A percentile compares a stretch with the other conserved stretches of the same genome.
Conservation (phyloP, 2,888 invertebrate genomes). For the Beris chalybata region DNA sequence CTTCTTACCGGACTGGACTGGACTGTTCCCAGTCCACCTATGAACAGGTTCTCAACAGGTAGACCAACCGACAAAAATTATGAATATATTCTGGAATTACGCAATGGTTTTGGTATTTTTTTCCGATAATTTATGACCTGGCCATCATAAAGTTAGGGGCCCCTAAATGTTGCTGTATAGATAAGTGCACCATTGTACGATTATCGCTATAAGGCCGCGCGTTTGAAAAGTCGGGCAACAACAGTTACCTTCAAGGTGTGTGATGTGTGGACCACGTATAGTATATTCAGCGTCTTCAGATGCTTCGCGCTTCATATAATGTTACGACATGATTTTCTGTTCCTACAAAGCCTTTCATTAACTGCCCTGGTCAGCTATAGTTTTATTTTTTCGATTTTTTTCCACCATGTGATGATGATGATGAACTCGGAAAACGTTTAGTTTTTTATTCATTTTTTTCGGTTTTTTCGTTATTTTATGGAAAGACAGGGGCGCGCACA, state of each 20-base stretch:
- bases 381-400: slow-evolving; percentile 11
- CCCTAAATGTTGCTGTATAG: too few species aligned
- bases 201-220: too few species aligned
- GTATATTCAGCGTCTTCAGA: not conserved
- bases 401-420: not conserved
- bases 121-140: slow-evolving; percentile 22
- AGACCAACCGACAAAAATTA: slow-evolving; percentile 20
- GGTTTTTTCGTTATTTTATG: slow-evolving; percentile 4
- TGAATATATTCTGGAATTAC: slow-evolving; percentile 31
- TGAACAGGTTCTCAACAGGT: not conserved
- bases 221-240: not conserved
- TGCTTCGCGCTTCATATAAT: slow-evolving; percentile 4
- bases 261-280: not conserved
- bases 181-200: too few species aligned
- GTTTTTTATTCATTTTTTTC: not conserved
- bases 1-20: not conserved
- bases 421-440: too few species aligned
- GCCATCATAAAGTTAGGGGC: too few species aligned
- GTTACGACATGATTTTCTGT: slow-evolving; percentile 32
- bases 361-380: slow-evolving; percentile 21
- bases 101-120: slow-evolving; percentile 16
- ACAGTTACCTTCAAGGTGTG: slow-evolving; percentile 5
- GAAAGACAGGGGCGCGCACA: not conserved
- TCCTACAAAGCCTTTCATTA: slow-evolving; percentile 34
- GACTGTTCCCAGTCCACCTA: not conserved